A percentile compares a stretch with the other conserved stretches of the same genome.
These are phyloP conservation scores for Xerus inauris DNA, from an alignment of 2,113 vertebrate genomes.

Conservation along the genomic window DNA sequence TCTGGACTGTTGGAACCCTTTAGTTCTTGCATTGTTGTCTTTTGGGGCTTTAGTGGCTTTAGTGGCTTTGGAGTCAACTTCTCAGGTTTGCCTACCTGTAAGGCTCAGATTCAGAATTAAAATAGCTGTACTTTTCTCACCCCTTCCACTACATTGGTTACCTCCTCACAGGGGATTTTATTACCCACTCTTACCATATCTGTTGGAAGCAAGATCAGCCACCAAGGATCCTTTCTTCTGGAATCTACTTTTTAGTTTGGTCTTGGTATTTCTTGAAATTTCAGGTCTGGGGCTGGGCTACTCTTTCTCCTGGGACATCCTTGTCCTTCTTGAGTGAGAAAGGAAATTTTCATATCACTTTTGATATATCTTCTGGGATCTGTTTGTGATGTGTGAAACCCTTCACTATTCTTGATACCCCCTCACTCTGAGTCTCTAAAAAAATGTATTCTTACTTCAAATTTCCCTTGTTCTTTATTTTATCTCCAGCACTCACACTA, in stretches of 20 bases:
- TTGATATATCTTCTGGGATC: neutral
- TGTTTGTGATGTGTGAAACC: too few species aligned
- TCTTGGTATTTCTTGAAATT: neutral
- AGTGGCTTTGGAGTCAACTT: neutral
- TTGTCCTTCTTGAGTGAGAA: neutral
- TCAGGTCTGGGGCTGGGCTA: neutral
- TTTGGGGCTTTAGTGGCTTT: neutral
- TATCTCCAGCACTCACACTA: neutral
- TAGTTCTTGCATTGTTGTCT: neutral
- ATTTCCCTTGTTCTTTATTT: neutral
- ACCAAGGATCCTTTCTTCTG: neutral
- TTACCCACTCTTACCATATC: neutral
- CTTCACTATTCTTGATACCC: neutral
- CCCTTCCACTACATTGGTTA: fast-evolving
- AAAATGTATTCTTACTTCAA: neutral
- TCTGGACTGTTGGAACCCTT: neutral
- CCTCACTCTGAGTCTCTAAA: neutral
- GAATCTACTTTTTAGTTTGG: neutral
- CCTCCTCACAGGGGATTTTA: neutral
- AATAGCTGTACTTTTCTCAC: neutral
- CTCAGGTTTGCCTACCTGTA: neutral
- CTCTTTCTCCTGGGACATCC: neutral
- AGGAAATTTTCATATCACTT: neutral
- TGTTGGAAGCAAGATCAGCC: neutral
- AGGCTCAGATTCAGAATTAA: neutral